A percentile compares a stretch with the other conserved stretches of the same genome.
phyloP scores from a whole-genome alignment of 2,888 invertebrate genomes.

The Dryococelus australis region DNA sequence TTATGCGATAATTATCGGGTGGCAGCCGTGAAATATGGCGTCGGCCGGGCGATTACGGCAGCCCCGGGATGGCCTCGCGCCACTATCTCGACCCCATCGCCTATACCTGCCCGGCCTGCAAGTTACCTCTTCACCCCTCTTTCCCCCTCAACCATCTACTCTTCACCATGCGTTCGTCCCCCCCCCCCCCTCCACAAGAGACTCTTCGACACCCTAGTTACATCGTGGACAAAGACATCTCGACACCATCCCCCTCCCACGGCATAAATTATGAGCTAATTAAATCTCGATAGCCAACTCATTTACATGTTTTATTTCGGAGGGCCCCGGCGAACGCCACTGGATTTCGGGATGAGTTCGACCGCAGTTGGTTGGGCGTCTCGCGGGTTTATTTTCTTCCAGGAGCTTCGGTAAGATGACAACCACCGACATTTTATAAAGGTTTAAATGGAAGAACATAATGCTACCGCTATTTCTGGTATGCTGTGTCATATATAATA shows the following conservation, averaged over 20 bases:
- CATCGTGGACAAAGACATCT: not conserved
- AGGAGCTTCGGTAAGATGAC: too few species aligned
- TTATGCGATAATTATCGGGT: constrained; percentile 3
- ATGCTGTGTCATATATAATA: too few species aligned
- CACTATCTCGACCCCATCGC: not conserved
- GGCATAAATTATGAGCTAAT: constrained; percentile 3
- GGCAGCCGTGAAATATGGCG: constrained; percentile 11
- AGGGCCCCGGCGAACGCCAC: not conserved
- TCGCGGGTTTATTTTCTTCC: not conserved
- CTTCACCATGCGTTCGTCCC: not conserved
- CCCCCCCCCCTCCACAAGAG: not conserved
- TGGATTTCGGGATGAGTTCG: not conserved
- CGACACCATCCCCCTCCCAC: not conserved
- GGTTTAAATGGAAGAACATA: too few species aligned
- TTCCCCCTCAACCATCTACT: too few species aligned
- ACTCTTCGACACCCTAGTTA: not conserved
- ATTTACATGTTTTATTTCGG: not conserved
- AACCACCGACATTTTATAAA: too few species aligned
- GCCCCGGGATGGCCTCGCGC: not conserved
- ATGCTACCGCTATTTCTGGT: too few species aligned
- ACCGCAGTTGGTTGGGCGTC: not conserved
- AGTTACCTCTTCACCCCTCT: too few species aligned
- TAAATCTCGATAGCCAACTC: constrained; percentile 11
- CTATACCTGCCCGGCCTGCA: not conserved
- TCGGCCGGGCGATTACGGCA: not conserved